phyloP scores from a whole-genome alignment of 2,113 vertebrate genomes.

The Loxodonta africana region DNA sequence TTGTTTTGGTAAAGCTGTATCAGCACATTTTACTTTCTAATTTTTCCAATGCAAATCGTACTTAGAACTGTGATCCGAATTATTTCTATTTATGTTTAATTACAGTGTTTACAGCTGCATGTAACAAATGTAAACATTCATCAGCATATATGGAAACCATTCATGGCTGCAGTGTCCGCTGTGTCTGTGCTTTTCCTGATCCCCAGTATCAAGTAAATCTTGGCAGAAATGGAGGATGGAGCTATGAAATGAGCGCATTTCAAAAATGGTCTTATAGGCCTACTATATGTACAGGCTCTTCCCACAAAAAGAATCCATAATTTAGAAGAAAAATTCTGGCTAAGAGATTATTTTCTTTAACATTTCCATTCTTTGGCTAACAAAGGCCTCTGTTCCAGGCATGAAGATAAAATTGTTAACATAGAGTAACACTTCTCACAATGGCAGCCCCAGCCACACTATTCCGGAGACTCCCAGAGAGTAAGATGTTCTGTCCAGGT shows the following conservation, averaged over 20 bases:
- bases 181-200: slow-evolving; percentile 38
- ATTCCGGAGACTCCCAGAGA: background rate
- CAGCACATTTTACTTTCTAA: slow-evolving; percentile 79
- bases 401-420: background rate
- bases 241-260: background rate
- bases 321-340: background rate
- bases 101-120: slow-evolving; percentile 56
- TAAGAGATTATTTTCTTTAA: background rate
- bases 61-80: slow-evolving; percentile 68
- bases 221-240: background rate
- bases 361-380: background rate
- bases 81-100: slow-evolving; percentile 73
- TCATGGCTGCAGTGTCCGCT: background rate
- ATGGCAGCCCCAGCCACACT: background rate
- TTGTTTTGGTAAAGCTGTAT: slow-evolving; percentile 75
- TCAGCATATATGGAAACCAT: slow-evolving; percentile 32
- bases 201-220: background rate
- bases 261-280: background rate
- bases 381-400: background rate
- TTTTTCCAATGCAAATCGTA: slow-evolving; percentile 78
- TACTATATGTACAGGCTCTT: background rate
- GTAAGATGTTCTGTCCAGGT: background rate
- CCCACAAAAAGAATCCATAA: background rate
- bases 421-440: background rate
- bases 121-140: slow-evolving; percentile 51